Evolutionary conservation across 1,140 invertebrate species (phyloP), one percentile per base, ranked within the genome.

Genomic region (Ylistrum balloti): DNA sequence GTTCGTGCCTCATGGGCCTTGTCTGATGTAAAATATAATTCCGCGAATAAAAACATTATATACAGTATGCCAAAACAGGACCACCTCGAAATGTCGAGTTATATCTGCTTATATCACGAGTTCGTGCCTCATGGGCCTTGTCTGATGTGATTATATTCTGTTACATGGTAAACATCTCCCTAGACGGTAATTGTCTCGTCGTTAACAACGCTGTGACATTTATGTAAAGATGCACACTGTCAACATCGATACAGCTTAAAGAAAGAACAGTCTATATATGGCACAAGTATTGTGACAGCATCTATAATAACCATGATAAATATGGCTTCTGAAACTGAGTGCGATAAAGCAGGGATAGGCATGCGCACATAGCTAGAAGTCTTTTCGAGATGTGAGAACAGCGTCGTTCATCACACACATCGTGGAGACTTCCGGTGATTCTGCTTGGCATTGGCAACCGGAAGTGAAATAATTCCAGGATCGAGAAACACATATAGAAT

Each of bases 281-380:
- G 56, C n/a, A 74, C 22, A 74, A 74, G 17, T 74, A 28, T 74
- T 2, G 9, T 28, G n/a, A n/a, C 56, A 74, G 56, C 28, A 9
- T 5, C 56, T 74, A 74, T 74, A 74, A 74, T 17, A n/a, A 74
- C 56, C 56, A 28, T 74, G 56, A 74, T 74, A 28, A n/a, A 74
- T 74, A 74, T 28, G 56, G 56, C n/a, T 74, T 74, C 56, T 74
- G 56, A 74, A 74, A n/a, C 56, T 74, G 56, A 17, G 17, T n/a
- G n/a, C 56, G 56, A 74, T 74, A 28, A 74, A 28, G n/a, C 56
- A 1, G 56, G 28, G 56, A 74, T 74, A 74, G 7, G 17, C 22
- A 48, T 20, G 20, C 45, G 45, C 45, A 48, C 45, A 48, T 2
- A 48, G 15, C n/a, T n/a, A 74, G 56, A 74, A 74, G 28, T 17